These are phyloP conservation scores for Podarcis muralis DNA, from an alignment of 2,113 vertebrate genomes.

Conservation along the genomic window DNA sequence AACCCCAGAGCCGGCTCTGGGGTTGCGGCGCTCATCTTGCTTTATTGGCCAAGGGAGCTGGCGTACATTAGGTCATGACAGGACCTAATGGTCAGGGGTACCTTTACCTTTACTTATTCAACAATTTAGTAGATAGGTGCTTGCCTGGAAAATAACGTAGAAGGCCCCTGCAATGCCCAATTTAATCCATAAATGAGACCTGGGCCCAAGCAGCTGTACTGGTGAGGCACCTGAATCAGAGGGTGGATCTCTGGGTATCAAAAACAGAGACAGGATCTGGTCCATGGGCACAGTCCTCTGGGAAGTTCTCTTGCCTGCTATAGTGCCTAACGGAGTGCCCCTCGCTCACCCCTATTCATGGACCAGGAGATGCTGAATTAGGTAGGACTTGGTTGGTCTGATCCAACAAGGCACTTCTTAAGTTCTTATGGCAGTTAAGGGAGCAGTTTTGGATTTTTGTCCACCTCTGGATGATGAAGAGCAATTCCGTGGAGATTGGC, in stretches of 20 bases:
- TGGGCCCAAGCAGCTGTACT: background rate
- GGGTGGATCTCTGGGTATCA: background rate
- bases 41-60: too few species aligned
- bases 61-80: too few species aligned
- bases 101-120: background rate
- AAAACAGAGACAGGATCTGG: background rate
- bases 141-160: slow-evolving; percentile 62
- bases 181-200: background rate
- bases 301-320: background rate
- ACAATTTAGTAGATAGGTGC: slow-evolving; percentile 57
- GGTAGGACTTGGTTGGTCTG: background rate
- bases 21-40: too few species aligned
- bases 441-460: background rate
- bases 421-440: background rate
- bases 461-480: background rate
- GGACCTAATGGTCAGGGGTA: too few species aligned
- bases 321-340: background rate
- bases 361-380: background rate
- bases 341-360: background rate
- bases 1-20: too few species aligned
- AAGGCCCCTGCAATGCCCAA: slow-evolving; percentile 35
- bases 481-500: background rate
- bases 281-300: background rate
- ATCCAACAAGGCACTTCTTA: background rate
- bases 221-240: too few species aligned